Conservation (phyloP, 2,888 invertebrate species). For the Pristionchus japonicus region DNA sequence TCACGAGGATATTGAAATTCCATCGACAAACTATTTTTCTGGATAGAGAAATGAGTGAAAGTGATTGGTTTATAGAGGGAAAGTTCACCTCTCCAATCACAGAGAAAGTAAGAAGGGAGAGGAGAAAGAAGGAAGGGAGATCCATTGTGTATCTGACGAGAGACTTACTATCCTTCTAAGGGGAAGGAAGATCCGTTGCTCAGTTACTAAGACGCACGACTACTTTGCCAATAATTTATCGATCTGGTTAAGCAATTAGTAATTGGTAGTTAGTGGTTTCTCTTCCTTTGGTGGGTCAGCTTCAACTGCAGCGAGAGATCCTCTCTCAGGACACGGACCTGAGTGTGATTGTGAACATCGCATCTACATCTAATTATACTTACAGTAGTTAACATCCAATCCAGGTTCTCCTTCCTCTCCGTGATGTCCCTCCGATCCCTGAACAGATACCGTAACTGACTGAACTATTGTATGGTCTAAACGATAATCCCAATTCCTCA, state of each 20-base stretch:
- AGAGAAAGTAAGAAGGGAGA: background rate
- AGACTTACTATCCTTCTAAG: background rate
- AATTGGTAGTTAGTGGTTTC: background rate
- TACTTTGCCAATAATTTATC: background rate
- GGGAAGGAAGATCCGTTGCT: background rate
- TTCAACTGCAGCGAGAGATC: background rate
- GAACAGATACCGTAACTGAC: background rate
- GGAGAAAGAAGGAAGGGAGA: background rate
- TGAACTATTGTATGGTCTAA: background rate
- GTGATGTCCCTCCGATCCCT: constrained; percentile 40
- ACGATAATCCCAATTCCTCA: too few relatives aligned
- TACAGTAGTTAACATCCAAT: background rate
- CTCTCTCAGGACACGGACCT: constrained; percentile 35
- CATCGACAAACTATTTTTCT: background rate
- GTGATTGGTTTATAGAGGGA: background rate
- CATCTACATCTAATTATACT: too few relatives aligned
- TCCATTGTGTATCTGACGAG: background rate
- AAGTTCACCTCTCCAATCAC: background rate
- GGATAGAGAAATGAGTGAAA: background rate
- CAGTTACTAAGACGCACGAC: background rate
- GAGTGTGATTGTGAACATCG: too few relatives aligned
- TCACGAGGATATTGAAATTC: background rate
- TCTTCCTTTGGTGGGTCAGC: constrained; percentile 7
- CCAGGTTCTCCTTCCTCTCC: constrained; percentile 41
- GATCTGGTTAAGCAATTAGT: background rate